phyloP scores from a whole-genome alignment of 2,888 invertebrate genomes.

The Synergus japonicus region DNA sequence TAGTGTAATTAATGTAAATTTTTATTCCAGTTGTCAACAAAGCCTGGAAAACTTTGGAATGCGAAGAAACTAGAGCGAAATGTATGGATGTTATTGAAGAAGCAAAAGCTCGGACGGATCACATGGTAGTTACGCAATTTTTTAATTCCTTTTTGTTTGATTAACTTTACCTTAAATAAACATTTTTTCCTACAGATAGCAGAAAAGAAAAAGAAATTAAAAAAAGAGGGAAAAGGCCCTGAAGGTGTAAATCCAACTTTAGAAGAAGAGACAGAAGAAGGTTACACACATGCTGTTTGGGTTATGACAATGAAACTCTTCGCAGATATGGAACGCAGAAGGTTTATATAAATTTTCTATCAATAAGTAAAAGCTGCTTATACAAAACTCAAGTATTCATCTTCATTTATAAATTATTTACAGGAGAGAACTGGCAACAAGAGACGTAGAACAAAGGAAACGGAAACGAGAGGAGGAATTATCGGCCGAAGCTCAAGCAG shows the following conservation, averaged over 20 bases:
- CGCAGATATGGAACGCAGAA: conserved; percentile 97
- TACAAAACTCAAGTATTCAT: neutral
- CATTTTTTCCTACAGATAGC: conserved; percentile 82
- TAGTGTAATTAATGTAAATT: neutral
- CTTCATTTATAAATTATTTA: conserved; percentile 3
- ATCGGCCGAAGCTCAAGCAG: conserved; percentile 93
- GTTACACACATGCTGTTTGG: conserved; percentile 95
- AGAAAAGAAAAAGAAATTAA: conserved; percentile 95
- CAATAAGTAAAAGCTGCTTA: neutral
- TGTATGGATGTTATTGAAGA: conserved; percentile 98
- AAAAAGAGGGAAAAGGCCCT: conserved; percentile 89
- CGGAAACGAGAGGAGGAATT: conserved; percentile 95
- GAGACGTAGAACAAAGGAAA: conserved; percentile 96
- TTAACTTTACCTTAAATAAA: conserved; percentile 25
- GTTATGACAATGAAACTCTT: conserved; percentile 99
- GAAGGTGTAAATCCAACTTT: conserved; percentile 79
- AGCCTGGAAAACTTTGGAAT: conserved; percentile 97
- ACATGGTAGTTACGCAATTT: conserved; percentile 83
- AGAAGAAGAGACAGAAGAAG: conserved; percentile 91
- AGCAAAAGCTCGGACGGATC: conserved; percentile 95
- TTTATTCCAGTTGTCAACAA: conserved; percentile 87
- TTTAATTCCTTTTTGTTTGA: neutral
- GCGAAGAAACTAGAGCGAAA: conserved; percentile 94
- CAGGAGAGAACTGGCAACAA: conserved; percentile 88
- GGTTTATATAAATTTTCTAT: conserved; percentile 68